A percentile compares a stretch with the other conserved stretches of the same genome.
These are phyloP conservation scores for Sciurus niger DNA, from an alignment of 2,113 vertebrate species.

Conservation along the genomic window DNA sequence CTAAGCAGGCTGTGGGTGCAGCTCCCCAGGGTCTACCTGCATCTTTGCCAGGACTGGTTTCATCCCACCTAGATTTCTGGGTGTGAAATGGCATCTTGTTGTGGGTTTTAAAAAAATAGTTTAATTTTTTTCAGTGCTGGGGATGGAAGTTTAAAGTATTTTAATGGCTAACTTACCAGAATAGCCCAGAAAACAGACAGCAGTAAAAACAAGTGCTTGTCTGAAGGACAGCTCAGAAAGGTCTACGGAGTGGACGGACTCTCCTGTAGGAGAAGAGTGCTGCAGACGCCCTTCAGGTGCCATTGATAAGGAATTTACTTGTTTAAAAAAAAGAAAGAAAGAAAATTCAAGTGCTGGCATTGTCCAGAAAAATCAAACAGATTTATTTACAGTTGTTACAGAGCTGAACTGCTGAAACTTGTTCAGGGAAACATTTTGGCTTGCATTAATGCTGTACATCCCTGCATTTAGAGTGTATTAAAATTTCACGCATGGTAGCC, in stretches of 20 bases:
- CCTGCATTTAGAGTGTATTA: constrained; percentile 86
- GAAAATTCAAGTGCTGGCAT: constrained; percentile 90
- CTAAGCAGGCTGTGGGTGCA: accelerated
- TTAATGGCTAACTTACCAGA: neutral
- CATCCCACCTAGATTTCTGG: neutral
- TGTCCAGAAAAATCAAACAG: constrained; percentile 90
- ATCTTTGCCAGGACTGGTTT: neutral
- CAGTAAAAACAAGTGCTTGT: neutral
- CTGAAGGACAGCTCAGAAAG: neutral
- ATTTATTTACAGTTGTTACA: constrained; percentile 89
- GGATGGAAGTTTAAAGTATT: neutral
- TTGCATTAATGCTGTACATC: constrained; percentile 84
- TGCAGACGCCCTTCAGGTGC: neutral
- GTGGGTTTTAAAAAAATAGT: neutral
- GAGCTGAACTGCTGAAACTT: constrained; percentile 89
- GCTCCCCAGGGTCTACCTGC: accelerated
- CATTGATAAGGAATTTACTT: neutral
- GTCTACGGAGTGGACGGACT: accelerated
- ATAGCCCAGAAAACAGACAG: neutral
- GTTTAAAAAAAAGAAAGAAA: constrained; percentile 80
- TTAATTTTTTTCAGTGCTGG: neutral
- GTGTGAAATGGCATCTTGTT: constrained; percentile 40
- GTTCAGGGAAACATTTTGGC: constrained; percentile 85
- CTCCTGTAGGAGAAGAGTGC: neutral
- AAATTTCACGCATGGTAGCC: neutral